Percentiles rank a stretch among this genome's conserved stretches.
Evolutionary conservation across 2,113 vertebrate species (phyloP).

Genomic region (Balaeniceps rex): DNA sequence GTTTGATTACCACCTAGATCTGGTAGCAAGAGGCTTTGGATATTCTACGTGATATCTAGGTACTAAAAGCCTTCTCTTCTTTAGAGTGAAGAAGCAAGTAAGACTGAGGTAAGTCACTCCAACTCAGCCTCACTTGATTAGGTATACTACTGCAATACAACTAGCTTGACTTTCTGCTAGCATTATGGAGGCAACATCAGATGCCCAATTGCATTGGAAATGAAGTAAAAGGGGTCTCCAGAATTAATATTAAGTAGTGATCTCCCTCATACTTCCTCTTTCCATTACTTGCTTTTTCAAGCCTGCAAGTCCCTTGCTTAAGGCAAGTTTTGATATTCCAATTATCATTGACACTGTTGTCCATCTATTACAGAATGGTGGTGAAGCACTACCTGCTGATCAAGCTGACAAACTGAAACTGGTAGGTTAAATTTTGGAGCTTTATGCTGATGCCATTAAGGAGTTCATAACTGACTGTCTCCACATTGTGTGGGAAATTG

Average conservation of each 20-base stretch:
- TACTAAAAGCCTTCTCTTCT: not conserved
- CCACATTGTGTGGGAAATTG: not conserved
- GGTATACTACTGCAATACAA: not conserved
- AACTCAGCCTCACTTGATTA: not conserved
- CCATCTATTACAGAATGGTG: slow-evolving; percentile 78
- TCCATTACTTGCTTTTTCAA: not conserved
- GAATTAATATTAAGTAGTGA: not conserved
- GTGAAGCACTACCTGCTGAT: slow-evolving; percentile 63
- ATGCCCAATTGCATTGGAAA: not conserved
- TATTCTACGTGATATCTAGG: not conserved
- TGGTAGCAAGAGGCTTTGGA: not conserved
- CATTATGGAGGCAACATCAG: not conserved
- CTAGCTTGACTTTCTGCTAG: not conserved
- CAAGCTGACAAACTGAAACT: slow-evolving; percentile 73
- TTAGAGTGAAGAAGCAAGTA: slow-evolving; percentile 67
- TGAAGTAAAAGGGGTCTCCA: not conserved
- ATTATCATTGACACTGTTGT: not conserved
- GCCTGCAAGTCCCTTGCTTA: not conserved
- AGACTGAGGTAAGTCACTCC: slow-evolving; percentile 54
- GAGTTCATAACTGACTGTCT: not conserved
- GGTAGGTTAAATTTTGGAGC: slow-evolving; percentile 54
- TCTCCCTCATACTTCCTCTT: not conserved
- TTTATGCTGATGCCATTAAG: not conserved
- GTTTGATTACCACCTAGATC: not conserved
- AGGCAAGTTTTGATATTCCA: not conserved